Base-by-base conservation (phyloP, 2,797 vertebrate species). In the Threskiornis aethiopicus region DNA sequence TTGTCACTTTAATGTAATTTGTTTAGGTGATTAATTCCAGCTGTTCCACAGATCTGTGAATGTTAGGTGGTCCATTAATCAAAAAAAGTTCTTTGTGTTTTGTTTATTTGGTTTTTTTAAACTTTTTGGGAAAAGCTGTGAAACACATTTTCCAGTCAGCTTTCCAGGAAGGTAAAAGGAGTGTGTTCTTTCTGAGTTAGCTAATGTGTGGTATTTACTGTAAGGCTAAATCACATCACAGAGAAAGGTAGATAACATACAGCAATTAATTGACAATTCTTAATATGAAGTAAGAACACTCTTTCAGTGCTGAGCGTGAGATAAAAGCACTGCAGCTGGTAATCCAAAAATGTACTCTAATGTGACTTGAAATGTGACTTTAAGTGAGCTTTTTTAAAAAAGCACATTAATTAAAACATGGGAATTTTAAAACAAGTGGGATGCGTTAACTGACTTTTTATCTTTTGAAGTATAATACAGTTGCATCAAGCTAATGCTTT, bases 241-340 rank as follows among this genome's bases (percentile, higher is more conserved):
- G 9, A 66, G 13, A 61, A 29, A 79, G 16, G 5, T 54, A 24
- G 18, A 47, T 89, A 94, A 47, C 17, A 41, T 44, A 75, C 13
- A 80, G 9, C 5, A 71, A 31, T 62, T 88, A 62, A 62, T 13
- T n/a, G n/a, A 29, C 16, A 64, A 18, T 79, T 71, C 54, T 13
- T 41, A 47, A 37, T 19, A 16, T 17, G 13, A 71, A 51, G 37
- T 22, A 49, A 54, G 52, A 84, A 49, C 17, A 64, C 2, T 37
- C 1, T 83, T 78, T 66, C 41, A 31, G 11, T 67, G 16, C 4
- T 14, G 5, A 75, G 41, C 0, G 0, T 73, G 21, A 64, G 15
- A 75, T 75, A 47, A 89, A 81, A 47, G 10, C 31, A 55, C 22
- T 78, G 35, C 16, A 52, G 8, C 11, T 65, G 35, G 5, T 35